Percentiles rank a stretch among this genome's conserved stretches.
phyloP scores from a whole-genome alignment of 2,113 vertebrate genomes.

The Grantiella picta region DNA sequence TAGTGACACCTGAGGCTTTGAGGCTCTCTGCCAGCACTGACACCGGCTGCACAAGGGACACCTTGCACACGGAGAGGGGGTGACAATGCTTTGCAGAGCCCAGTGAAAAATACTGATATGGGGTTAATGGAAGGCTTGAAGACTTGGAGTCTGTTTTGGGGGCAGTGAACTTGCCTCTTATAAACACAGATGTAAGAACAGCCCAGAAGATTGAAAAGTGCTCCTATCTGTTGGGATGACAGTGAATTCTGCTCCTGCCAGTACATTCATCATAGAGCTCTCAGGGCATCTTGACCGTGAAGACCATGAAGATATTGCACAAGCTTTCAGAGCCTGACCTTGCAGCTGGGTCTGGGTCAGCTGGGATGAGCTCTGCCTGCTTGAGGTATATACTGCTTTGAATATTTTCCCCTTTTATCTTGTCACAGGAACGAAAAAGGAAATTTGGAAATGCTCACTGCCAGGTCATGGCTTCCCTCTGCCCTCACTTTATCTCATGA shows the following conservation, averaged over 20 bases:
- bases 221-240: neutral
- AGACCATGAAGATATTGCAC: neutral
- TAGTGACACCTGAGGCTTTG: accelerated
- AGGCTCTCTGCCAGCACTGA: neutral
- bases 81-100: neutral
- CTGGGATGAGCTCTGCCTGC: neutral
- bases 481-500: neutral
- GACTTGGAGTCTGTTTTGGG: neutral
- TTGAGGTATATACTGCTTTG: neutral
- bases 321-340: neutral
- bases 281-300: neutral
- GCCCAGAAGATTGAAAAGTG: neutral
- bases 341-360: neutral
- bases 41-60: neutral
- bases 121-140: neutral
- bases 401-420: neutral
- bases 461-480: neutral
- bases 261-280: neutral
- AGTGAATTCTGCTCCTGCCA: neutral
- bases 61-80: neutral
- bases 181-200: neutral
- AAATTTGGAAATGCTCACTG: neutral
- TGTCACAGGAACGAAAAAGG: neutral
- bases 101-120: neutral
- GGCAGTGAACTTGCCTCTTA: neutral